phyloP scores from a whole-genome alignment of 2,888 invertebrate genomes.

The Steinernema carpocapsae region DNA sequence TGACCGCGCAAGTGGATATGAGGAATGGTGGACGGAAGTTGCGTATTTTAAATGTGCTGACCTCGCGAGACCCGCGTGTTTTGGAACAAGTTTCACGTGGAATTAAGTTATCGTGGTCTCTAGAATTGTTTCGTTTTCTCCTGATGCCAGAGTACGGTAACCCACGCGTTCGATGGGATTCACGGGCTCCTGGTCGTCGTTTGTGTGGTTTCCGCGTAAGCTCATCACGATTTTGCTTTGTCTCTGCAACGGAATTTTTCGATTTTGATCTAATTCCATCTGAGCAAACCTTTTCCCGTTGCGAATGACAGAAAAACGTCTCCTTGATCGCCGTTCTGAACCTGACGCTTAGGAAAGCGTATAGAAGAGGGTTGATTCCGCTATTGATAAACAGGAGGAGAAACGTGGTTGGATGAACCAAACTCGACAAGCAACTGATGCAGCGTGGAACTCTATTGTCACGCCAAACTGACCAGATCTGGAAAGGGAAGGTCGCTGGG shows the following conservation, averaged over 20 bases:
- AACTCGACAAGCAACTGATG: slow-evolving; percentile 54
- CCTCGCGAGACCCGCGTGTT: not conserved
- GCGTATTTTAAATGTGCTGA: not conserved
- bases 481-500: too few relatives aligned
- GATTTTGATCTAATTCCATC: not conserved
- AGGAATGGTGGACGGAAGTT: not conserved
- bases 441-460: slow-evolving; percentile 61
- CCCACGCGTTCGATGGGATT: slow-evolving; percentile 1
- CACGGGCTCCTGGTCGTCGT: not conserved
- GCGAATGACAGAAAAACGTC: slow-evolving; percentile 74
- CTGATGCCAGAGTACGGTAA: not conserved
- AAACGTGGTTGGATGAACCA: slow-evolving; percentile 78
- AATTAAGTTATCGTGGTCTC: not conserved
- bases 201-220: not conserved
- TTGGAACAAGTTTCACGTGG: not conserved
- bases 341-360: slow-evolving; percentile 83
- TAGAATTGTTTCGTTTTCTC: slow-evolving; percentile 16
- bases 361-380: slow-evolving; percentile 86
- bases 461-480: slow-evolving; percentile 64
- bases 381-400: slow-evolving; percentile 87
- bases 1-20: too few relatives aligned
- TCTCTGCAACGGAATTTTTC: not conserved
- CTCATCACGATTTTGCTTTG: slow-evolving; percentile 8
- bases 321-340: slow-evolving; percentile 86
- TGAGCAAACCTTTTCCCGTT: slow-evolving; percentile 45